Base-by-base conservation (phyloP, 1,140 invertebrate genomes). In the Aleiodes sp. region DNA sequence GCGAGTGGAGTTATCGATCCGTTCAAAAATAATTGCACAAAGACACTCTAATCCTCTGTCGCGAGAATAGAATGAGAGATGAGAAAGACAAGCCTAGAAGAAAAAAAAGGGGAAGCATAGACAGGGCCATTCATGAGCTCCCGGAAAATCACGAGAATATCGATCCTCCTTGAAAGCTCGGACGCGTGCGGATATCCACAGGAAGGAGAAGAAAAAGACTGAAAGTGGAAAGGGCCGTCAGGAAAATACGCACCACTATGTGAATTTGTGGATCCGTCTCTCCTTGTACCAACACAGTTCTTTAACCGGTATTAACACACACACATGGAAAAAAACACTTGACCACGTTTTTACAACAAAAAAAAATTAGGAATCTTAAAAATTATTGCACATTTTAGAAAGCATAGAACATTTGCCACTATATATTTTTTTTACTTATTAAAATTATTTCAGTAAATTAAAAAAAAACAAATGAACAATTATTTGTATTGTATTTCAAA, bases 21-120 rank as follows among this genome's bases (percentile, higher is more conserved):
- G 21, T 29, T 39, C 21, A 29, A 31, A 62, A 68, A 68, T 68
- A 68, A 68, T 68, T 68, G 66, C 57, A 68, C 65, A 68, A 43
- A 68, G 39, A 68, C 56, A 39, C n/a, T 33, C 21, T 33, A 16
- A 59, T 37, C 52, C 31, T 31, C 41, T 35, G 26, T 52, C n/a
- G 4, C 14, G 1, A 12, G 16, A n/a, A n/a, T 35, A 35, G 16
- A 19, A 7, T 33, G 19, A 35, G 10, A 57, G 12, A 10, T 14
- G 28, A 52, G 4, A 43, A 31, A 43, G 14, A 65, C 28, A 29
- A 46, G 9, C 14, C 3, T 43, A 64, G 28, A 28, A 9, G 28
- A 26, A 16, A 65, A 46, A 33, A 35, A 52, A 65, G 41, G 26
- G n/a, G 24, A 12, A 28, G 43, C 41, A 21, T 33, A 64, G 31